Evolutionary conservation across 1,140 invertebrate species (phyloP).

Genomic region (Akabosia matsudoensis): DNA sequence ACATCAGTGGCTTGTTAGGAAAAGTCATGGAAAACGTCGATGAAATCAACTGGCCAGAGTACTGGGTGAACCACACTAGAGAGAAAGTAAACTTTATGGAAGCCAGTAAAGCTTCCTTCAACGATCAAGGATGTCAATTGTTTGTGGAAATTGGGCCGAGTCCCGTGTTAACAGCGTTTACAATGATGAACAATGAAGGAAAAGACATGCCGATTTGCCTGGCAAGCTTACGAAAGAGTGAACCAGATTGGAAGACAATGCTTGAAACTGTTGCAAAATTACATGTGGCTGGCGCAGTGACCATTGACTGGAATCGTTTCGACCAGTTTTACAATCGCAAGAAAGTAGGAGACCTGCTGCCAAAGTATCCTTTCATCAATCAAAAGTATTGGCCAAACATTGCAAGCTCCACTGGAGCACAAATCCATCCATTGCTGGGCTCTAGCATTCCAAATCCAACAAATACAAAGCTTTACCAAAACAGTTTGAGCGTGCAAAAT

Average conservation of each 20-base stretch:
- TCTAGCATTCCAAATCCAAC: background rate
- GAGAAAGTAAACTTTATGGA: background rate
- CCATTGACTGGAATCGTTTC: slow-evolving; percentile 10
- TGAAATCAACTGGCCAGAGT: background rate
- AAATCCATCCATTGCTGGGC: background rate
- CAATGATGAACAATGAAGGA: background rate
- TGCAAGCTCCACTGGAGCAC: background rate
- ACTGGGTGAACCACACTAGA: slow-evolving; percentile 1
- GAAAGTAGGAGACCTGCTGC: background rate
- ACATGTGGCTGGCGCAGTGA: background rate
- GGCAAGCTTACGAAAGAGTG: background rate
- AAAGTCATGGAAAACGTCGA: background rate
- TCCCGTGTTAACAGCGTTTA: background rate
- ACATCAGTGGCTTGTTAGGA: background rate
- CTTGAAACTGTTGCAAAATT: background rate
- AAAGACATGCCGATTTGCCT: background rate
- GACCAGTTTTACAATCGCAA: background rate
- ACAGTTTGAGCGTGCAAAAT: background rate
- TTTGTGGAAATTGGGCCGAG: slow-evolving; percentile 2
- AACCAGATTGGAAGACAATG: background rate
- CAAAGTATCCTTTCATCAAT: background rate
- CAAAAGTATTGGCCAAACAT: background rate
- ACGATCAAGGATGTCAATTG: background rate
- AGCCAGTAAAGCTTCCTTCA: background rate
- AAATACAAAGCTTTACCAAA: background rate